These are phyloP conservation scores for Campylomormyrus tamandua DNA, from an alignment of 2,113 vertebrate genomes.

Conservation along the genomic window DNA sequence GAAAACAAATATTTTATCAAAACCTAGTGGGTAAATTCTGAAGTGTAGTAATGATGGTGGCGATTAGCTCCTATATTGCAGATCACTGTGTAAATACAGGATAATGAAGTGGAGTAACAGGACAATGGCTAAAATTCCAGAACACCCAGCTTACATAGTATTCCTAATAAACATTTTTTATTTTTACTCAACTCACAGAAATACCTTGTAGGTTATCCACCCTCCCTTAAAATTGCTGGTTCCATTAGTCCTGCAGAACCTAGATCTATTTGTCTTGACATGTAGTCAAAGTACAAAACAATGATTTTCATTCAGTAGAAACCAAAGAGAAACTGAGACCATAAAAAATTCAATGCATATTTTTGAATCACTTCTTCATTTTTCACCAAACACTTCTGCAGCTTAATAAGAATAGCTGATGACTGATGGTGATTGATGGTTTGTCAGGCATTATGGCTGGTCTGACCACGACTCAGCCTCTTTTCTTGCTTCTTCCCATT, in stretches of 20 bases:
- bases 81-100: neutral
- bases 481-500: neutral
- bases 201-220: neutral
- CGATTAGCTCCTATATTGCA: neutral
- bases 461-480: neutral
- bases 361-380: neutral
- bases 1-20: neutral
- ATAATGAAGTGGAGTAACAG: neutral
- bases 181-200: neutral
- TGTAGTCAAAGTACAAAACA: neutral
- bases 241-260: neutral
- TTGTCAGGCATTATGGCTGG: neutral
- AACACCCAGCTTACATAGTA: neutral
- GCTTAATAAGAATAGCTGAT: slow-evolving; percentile 8
- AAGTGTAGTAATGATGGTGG: neutral
- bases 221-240: neutral
- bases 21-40: neutral
- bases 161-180: neutral
- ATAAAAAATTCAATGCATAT: neutral
- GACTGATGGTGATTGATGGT: neutral
- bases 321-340: neutral
- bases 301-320: neutral
- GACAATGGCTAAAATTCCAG: neutral
- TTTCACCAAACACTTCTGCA: neutral
- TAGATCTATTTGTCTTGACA: neutral